Percentiles rank a stretch among this genome's conserved stretches.
These are phyloP conservation scores for Heliocidaris tuberculata DNA, from an alignment of 35 echinoderm and acorn worm genomes.

Conservation along the genomic window DNA sequence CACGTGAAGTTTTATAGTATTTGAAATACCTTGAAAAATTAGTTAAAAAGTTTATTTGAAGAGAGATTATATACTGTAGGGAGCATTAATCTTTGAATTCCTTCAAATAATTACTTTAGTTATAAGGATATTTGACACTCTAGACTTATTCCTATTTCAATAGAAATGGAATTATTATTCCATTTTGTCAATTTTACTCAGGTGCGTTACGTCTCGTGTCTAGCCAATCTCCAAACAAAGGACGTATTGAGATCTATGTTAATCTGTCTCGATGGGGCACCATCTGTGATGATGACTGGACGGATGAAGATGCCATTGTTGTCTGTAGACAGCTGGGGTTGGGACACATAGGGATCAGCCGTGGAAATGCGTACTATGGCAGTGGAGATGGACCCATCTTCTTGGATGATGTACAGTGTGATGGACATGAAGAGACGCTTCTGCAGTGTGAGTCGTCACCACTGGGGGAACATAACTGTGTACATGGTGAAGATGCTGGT, in stretches of 20 bases:
- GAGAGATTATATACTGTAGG: too few species aligned
- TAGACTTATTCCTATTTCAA: background rate
- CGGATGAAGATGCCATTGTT: background rate
- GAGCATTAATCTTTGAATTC: background rate
- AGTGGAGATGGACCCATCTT: slow-evolving; percentile 26
- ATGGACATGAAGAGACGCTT: slow-evolving; percentile 30
- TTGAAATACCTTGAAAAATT: too few species aligned
- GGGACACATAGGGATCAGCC: background rate
- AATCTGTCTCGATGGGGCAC: background rate
- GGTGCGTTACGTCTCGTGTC: background rate
- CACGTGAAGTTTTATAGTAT: too few species aligned
- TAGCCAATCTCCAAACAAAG: background rate
- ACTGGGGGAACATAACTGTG: slow-evolving; percentile 48
- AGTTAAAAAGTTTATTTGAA: too few species aligned
- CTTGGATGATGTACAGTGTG: slow-evolving; percentile 44
- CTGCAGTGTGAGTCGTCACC: background rate
- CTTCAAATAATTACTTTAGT: background rate
- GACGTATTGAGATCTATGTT: slow-evolving; percentile 34
- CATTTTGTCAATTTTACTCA: background rate
- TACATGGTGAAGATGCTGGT: slow-evolving; percentile 56
- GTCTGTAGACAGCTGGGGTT: background rate
- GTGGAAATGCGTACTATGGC: slow-evolving; percentile 29
- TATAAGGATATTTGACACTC: background rate
- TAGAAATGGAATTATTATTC: background rate
- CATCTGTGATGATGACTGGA: slow-evolving; percentile 39